These are phyloP conservation scores for Oasisia sp. DNA, from an alignment of 2,888 invertebrate genomes.

Conservation along the genomic window DNA sequence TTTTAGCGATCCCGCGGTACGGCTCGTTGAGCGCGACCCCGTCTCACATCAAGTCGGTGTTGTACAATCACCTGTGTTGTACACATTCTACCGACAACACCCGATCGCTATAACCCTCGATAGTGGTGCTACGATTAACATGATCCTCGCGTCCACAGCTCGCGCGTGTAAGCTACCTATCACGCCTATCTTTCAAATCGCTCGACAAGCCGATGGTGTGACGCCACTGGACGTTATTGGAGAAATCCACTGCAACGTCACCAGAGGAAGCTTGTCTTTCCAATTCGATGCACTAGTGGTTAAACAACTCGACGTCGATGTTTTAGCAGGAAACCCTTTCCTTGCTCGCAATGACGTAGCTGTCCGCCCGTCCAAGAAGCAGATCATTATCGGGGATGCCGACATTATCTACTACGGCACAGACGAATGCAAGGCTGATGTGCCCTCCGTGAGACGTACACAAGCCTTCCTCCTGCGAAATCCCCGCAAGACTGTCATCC, in stretches of 20 bases:
- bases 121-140: constrained; percentile 31
- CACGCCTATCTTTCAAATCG: constrained; percentile 23
- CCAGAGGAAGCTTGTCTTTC: too few species aligned
- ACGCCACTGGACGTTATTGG: constrained; percentile 31
- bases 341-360: constrained; percentile 17
- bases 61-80: too few species aligned
- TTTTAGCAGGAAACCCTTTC: constrained; percentile 22
- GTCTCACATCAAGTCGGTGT: neutral
- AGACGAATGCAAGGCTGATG: neutral
- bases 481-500: neutral
- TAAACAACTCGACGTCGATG: constrained; percentile 26
- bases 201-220: constrained; percentile 31
- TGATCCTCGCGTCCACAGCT: constrained; percentile 23
- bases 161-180: neutral
- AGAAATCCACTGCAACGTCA: constrained; percentile 24
- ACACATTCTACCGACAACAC: too few species aligned
- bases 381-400: too few species aligned
- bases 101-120: constrained; percentile 23
- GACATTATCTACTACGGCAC: constrained; percentile 21
- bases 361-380: too few species aligned
- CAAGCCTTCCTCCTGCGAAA: constrained; percentile 20
- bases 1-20: too few species aligned
- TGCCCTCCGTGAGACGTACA: too few species aligned
- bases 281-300: constrained; percentile 22
- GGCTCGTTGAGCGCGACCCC: neutral